Conservation (phyloP, 2,888 invertebrate species). For the Molorchus minor region DNA sequence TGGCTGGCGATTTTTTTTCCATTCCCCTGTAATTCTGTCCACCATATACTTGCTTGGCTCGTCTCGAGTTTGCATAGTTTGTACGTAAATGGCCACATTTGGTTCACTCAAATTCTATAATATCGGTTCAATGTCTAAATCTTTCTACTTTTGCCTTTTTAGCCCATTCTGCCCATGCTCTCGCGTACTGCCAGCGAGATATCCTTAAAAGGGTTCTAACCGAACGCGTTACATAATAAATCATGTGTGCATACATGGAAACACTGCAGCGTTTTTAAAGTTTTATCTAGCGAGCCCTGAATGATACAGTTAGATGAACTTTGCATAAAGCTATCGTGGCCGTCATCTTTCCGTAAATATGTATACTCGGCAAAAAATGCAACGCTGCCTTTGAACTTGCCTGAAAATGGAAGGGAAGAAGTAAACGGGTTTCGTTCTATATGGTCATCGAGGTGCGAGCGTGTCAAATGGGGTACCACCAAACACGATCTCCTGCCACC, state of each 20-base stretch:
- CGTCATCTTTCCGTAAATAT: conserved; percentile 13
- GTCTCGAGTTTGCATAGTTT: too few relatives aligned
- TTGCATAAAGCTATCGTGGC: conserved; percentile 17
- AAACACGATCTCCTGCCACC: too few relatives aligned
- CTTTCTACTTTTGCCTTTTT: too few relatives aligned
- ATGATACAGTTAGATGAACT: conserved; percentile 18
- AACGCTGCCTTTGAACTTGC: conserved; percentile 11
- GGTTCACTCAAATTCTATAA: too few relatives aligned
- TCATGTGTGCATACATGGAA: conserved; percentile 10
- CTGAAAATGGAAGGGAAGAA: conserved; percentile 9
- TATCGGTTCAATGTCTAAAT: too few relatives aligned
- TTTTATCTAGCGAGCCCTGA: conserved; percentile 19
- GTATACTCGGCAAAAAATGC: conserved; percentile 9
- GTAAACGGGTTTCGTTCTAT: background rate
- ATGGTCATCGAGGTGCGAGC: conserved; percentile 3
- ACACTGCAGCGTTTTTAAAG: too few relatives aligned
- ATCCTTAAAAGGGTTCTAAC: conserved; percentile 20
- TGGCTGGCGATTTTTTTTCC: too few relatives aligned
- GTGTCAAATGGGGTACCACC: conserved; percentile 10
- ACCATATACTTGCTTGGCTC: too few relatives aligned
- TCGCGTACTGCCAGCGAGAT: conserved; percentile 1
- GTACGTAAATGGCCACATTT: too few relatives aligned
- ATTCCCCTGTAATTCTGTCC: too few relatives aligned
- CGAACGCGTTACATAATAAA: conserved; percentile 9
- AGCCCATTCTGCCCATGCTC: conserved; percentile 8